Evolutionary conservation across 2,797 vertebrate species (phyloP).

Genomic region (Melopsittacus undulatus): DNA sequence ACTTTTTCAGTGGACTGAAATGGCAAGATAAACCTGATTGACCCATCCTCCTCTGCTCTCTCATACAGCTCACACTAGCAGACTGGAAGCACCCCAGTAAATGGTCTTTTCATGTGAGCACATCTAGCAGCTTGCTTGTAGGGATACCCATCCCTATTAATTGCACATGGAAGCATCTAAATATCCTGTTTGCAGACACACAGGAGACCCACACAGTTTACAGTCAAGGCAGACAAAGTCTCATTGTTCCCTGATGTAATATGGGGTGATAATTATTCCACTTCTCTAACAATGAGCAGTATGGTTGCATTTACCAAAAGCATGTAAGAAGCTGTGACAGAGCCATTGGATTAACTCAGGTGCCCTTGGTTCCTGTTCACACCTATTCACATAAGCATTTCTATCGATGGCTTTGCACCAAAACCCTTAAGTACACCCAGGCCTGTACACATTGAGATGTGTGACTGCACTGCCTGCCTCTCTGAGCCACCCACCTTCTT

Average conservation of each 20-base stretch:
- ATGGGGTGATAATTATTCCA: background rate
- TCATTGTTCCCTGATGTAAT: background rate
- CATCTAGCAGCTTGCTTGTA: background rate
- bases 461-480: background rate
- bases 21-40: background rate
- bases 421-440: background rate
- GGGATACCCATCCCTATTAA: background rate
- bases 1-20: background rate
- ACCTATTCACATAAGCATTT: background rate
- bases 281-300: background rate
- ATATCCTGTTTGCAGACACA: background rate
- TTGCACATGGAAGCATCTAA: background rate
- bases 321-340: background rate
- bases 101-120: background rate
- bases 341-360: background rate
- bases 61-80: background rate
- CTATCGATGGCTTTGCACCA: background rate
- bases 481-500: background rate
- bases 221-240: background rate
- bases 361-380: background rate
- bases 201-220: background rate
- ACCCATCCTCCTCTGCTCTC: background rate
- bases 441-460: background rate
- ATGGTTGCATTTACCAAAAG: background rate
- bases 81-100: background rate